A percentile compares a stretch with the other conserved stretches of the same genome.
phyloP scores from a whole-genome alignment of 2,797 vertebrate species.

The Antennarius maculatus region DNA sequence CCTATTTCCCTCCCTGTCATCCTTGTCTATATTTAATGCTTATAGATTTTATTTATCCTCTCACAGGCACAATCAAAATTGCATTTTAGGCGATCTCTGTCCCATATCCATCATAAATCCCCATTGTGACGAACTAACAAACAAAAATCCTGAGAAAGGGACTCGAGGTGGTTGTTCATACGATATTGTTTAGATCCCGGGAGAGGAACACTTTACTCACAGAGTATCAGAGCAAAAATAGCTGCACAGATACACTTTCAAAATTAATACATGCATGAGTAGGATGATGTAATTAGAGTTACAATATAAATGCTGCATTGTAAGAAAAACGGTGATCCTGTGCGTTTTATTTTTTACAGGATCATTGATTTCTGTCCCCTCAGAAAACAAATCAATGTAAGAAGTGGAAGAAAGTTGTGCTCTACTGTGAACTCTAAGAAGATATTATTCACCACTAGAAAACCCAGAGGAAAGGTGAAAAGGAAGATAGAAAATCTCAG shows the following conservation, averaged over 20 bases:
- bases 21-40: constrained; percentile 69
- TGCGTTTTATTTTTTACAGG: background rate
- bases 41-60: constrained; percentile 53
- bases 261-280: constrained; percentile 1
- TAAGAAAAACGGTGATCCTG: background rate
- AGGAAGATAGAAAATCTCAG: background rate
- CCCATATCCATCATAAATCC: constrained; percentile 22
- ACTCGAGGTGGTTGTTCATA: constrained; percentile 49
- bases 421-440: background rate
- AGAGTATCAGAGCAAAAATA: constrained; percentile 59
- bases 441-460: background rate
- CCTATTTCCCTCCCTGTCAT: constrained; percentile 32
- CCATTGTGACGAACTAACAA: background rate
- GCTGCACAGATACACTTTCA: constrained; percentile 30
- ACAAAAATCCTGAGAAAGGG: background rate
- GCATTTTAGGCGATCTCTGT: constrained; percentile 17
- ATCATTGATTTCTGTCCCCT: no score
- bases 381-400: no score
- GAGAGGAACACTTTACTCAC: constrained; percentile 56
- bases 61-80: constrained; percentile 6
- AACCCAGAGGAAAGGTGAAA: no score
- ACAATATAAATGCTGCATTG: background rate
- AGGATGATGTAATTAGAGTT: constrained; percentile 6
- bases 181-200: constrained; percentile 47
- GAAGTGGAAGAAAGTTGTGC: background rate